Base-by-base conservation (phyloP, 2,113 vertebrate species). In the Anguilla japonica region DNA sequence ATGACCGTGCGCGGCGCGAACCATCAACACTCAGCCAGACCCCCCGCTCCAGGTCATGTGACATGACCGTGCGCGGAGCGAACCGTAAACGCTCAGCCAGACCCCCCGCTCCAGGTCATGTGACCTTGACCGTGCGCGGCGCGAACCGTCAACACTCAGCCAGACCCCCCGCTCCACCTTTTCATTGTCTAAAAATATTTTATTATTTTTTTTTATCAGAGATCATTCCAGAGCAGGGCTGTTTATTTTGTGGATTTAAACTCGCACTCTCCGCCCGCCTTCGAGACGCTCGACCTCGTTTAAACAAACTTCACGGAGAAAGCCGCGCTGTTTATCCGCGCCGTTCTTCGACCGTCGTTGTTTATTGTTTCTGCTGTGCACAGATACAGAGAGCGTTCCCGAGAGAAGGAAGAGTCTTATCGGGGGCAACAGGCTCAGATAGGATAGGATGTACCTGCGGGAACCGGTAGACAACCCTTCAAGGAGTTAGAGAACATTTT, bases 321-420 rank as follows among this genome's bases (percentile, higher is more conserved):
- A 90, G 92, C 89, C 29, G 22, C 8, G 0, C 0, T 16, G 81
- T 86, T 86, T 87, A 87, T 81, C 82, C 15, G 15, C 16, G 4
- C 60, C 79, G 41, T 87, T 83, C 53, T 79, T 40, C 78, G 34
- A 34, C 1, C 34, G 79, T 41, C 60, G 85, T 60, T 89, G 71
- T 88, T 87, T 91, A 79, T 87, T 88, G 43, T 85, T 53, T 86
- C 41, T 82, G 41, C 14, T 89, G 40, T 1, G 26, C 29, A 67
- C 56, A 53, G 0, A 85, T 83, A 29, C 60, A 22, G 22, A 83
- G 81, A n/a, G 56, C 71, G 79, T 91, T 90, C 88, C 89, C 84
- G 56, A 88, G 81, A 88, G 18, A 60, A 67, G 87, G 87, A 93
- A 88, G 83, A 0, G 15, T 88, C 87, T 92, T 92, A 91, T 92